Base-by-base conservation (phyloP, 2,113 vertebrate species). In the Empidonax traillii region DNA sequence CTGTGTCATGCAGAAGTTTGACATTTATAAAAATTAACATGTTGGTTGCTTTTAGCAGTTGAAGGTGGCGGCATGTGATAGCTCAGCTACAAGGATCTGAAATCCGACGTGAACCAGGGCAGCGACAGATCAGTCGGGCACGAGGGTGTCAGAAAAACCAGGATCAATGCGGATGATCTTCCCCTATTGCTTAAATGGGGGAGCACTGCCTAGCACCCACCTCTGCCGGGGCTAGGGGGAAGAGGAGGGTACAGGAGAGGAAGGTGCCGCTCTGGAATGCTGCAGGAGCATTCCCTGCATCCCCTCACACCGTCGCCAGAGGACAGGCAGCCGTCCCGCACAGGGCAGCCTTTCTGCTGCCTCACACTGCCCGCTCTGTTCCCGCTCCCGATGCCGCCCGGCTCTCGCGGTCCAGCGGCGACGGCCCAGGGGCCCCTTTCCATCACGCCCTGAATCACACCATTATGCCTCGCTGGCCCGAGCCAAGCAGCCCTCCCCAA, bases 331-430 rank as follows among this genome's bases (percentile, higher is more conserved):
- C 73, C 5, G 44, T 30, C 20, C 19, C 2, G 58, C 87, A 94
- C 93, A 96, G 94, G 86, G 85, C 68, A 27, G 78, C 87, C 93
- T 96, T 97, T 97, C 95, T 97, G 52, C 81, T 41, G 73, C 41
- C 74, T 43, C 91, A 97, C 91, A 96, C 89, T 95, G 96, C 74
- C n/a, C 15, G 59, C 92, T 95, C 96, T 97, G 96, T 97, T 95
- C 87, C 51, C 1, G 16, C 67, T 69, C 33, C 73, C 23, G 21
- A 43, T 16, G 80, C 92, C 21, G 49, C 86, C 84, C 71, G 9
- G 41, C 81, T 28, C 73, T 6, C 6, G 53, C 28, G 5, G 62
- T 16, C 96, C 84, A 9, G 4, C n/a, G 8, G 87, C 44, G 4
- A 44, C 49, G 10, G 61, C 15, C 93, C 62, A 33, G 92, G 82